These are phyloP conservation scores for Falcaria lacertinaria DNA, from an alignment of 2,888 invertebrate species.

Conservation along the genomic window DNA sequence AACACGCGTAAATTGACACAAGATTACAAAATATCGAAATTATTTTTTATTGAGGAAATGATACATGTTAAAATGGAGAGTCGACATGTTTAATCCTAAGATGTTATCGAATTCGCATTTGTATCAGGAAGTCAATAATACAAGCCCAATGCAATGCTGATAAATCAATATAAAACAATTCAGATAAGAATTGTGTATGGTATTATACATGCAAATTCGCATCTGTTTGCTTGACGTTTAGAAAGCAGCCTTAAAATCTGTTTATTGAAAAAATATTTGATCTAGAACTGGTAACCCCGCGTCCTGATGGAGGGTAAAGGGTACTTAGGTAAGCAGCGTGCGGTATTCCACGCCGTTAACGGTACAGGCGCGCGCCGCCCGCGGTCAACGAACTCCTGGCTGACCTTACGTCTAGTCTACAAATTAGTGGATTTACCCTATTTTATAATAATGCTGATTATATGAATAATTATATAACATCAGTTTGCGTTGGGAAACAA, in stretches of 20 bases:
- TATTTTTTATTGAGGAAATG: slow-evolving; percentile 8
- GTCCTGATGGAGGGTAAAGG: slow-evolving; percentile 32
- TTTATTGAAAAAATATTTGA: slow-evolving; percentile 3
- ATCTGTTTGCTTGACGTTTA: not conserved
- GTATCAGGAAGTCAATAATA: not conserved
- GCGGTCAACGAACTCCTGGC: slow-evolving; percentile 67
- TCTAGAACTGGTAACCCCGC: slow-evolving; percentile 10
- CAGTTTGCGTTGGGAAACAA: no score
- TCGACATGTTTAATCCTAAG: not conserved
- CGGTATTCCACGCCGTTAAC: slow-evolving; percentile 51
- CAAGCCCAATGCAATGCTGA: not conserved
- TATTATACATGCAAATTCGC: not conserved
- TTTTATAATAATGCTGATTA: slow-evolving; percentile 31
- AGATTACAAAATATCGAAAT: slow-evolving; percentile 22
- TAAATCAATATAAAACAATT: not conserved
- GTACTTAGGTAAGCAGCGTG: slow-evolving; percentile 36
- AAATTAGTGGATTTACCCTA: slow-evolving; percentile 66
- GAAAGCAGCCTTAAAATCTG: no score
- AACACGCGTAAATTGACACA: slow-evolving; percentile 23
- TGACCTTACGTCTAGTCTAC: slow-evolving; percentile 63
- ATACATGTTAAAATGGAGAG: slow-evolving; percentile 10
- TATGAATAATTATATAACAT: no score
- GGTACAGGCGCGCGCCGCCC: slow-evolving; percentile 54
- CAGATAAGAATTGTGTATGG: not conserved
- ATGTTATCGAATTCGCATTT: slow-evolving; percentile 1